Base-by-base conservation (phyloP, 2,888 invertebrate species). In the Diaperis boleti region DNA sequence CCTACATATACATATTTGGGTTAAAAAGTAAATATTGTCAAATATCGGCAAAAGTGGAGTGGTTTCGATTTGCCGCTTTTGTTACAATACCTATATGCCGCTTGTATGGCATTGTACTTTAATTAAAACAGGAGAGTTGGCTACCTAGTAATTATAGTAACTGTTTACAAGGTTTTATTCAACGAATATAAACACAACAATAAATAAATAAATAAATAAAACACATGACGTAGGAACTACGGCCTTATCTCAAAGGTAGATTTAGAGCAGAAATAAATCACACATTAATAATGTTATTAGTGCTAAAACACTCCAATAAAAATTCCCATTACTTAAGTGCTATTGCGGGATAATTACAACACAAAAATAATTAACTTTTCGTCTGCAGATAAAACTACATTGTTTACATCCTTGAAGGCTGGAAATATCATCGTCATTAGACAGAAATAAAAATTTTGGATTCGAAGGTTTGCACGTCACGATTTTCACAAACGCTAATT, bases 291-390 rank as follows among this genome's bases (percentile, higher is more conserved):
- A n/a, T 26, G 26, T 26, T 26, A 26, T 26, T 26, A 26, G n/a
- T 26, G n/a, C 26, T 5, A 26, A 2, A 26, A 3, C 26, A n/a
- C 26, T 26, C n/a, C 26, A 8, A 26, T 26, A 26, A n/a, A 26
- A 26, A 26, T 26, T 26, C 26, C n/a, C n/a, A 26, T 26, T 8
- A 26, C n/a, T n/a, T 11, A 33, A 33, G 11, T 33, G 10, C 11
- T 11, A 33, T 33, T 33, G 11, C 33, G 11, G n/a, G 11, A 33
- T 33, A 1, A 13, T 33, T 11, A 33, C 11, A 33, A 33, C 11
- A 11, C 33, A 33, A 33, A 33, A 33, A 33, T 33, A 33, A 33
- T 33, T 33, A 33, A 13, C 33, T 33, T 33, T 33, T 33, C 33
- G 33, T 33, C 33, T 13, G 11, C n/a, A 33, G 33, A 33, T 33